Base-by-base conservation (phyloP, 2,113 vertebrate species). In the Microtus oregoni region DNA sequence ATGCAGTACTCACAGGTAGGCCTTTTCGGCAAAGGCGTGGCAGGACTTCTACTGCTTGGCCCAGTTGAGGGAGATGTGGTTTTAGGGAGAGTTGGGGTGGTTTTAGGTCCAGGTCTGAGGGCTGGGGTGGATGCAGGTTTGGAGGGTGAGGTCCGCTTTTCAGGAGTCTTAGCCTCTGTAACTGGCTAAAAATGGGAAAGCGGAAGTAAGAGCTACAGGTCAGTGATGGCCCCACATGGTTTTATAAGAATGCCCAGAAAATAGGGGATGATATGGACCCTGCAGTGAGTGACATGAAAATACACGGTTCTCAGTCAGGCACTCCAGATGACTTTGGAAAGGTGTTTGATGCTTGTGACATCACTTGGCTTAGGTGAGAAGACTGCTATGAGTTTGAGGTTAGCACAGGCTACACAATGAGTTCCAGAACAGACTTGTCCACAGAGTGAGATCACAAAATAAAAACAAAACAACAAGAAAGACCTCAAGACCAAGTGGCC, bases 101-200 rank as follows among this genome's bases (percentile, higher is more conserved):
- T 98, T 96, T 90, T 98, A 79, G 89, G 63, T 50, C 97, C 24
- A 14, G 98, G 4, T 79, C 92, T 97, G 3, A 97, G 32, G 17
- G 97, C 8, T 1, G 94, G 8, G 7, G 98, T 90, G 0, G 98
- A 97, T 1, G 97, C 78, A 3, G 97, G 95, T 97, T 99, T 99
- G 61, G 99, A 95, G 1, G 98, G 96, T 0, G 98, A 95, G 0
- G 97, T 88, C 41, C 97, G 98, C 98, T 99, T 99, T 9, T 98
- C 98, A 0, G 98, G 61, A 86, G 98, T 96, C 98, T 98, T 99
- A n/a, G 98, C 98, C 1, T 99, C 98, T 3, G 97, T 17, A 52
- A n/a, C 75, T 52, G 92, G 97, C 98, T 99, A 79, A 0, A 58
- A 91, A 4, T 0, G 32, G 67, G 55, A 26, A 32, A 92, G 44